Evolutionary conservation across 2,797 vertebrate genomes (phyloP), one percentile per base, ranked within the genome.

Genomic region (Microhierax caerulescens): DNA sequence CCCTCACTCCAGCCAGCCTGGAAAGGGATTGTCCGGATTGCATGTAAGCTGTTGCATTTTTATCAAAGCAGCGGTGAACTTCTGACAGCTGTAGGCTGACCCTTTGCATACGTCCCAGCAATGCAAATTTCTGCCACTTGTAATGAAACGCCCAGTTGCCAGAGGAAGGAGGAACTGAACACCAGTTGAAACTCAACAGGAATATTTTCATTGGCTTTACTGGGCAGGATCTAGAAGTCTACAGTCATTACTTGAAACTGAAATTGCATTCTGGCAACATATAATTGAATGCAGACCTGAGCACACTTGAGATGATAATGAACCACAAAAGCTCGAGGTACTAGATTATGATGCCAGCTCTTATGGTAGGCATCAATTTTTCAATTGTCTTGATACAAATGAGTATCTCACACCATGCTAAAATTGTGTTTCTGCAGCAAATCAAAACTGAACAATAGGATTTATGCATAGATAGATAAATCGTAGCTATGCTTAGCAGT

Each of bases 311-410:
- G 68, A 96, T 77, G 41, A 61, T 90, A 92, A 93, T 65, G 65
- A 97, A 65, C 68, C 48, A 68, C 81, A 93, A 22, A 90, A 85
- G 63, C 56, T 85, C 0, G 0, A 94, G 67, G 64, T 92, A 67
- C 77, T 87, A 70, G 85, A 85, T 92, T 73, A 47, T 83, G 60
- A 64, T 94, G 77, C 70, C 81, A 86, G 43, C 39, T 90, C 59
- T 92, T 85, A 63, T 3, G 19, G 56, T 92, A 82, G 68, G 56
- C 74, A 89, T 79, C 80, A 86, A 88, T 95, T 97, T 94, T 77
- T 95, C 94, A 95, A 82, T 93, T 79, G 63, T 76, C 54, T 79
- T 82, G 63, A 73, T 96, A 84, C 36, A 93, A 94, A 79, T 84
- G 8, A 81, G 59, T 50, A 17, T 88, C 53, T 64, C 43, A 8